Base-by-base conservation (phyloP, 1,140 invertebrate genomes). In the Drosophila nasuta region DNA sequence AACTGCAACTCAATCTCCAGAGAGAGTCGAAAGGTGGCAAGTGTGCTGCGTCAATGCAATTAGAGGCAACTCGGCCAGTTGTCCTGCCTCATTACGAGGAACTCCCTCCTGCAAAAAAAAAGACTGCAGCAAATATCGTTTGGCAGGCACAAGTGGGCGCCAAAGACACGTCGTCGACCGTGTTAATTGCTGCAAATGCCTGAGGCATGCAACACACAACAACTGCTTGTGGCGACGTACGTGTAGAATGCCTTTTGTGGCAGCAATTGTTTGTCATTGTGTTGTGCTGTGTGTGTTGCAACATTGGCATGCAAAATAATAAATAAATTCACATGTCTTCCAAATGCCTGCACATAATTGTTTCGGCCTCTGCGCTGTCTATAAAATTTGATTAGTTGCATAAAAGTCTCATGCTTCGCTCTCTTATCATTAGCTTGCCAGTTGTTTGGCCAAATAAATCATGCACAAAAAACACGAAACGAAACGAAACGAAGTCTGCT, bases 111-210 rank as follows among this genome's bases (percentile, higher is more conserved):
- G 68, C 81, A 72, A 67, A 68, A 59, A 71, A 52, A 6, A 57
- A 11, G 15, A 72, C 62, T 67, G 49, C 56, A 65, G 54, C 70
- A 67, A 60, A 65, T 52, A 63, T 41, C 64, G 52, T 38, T 67
- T 64, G 64, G 63, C 75, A 70, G 68, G 33, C 48, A 48, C 64
- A 87, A 87, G 85, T 87, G 83, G 83, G 85, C 85, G 85, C 85
- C 85, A 89, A 25, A 89, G 83, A 71, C 83, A 87, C 77, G 85
- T 81, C 80, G 74, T 80, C 56, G 81, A 89, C 77, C 83, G 83
- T 88, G 83, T 88, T 88, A 88, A 88, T 88, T 88, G 81, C 83
- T 59, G 81, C 85, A 88, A 89, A 83, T 89, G 83, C 83, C 85
- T 71, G 68, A 69, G 82, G 83, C 54, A 86, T 77, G 82, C 82